phyloP scores from a whole-genome alignment of 2,113 vertebrate genomes.

The Carollia perspicillata region DNA sequence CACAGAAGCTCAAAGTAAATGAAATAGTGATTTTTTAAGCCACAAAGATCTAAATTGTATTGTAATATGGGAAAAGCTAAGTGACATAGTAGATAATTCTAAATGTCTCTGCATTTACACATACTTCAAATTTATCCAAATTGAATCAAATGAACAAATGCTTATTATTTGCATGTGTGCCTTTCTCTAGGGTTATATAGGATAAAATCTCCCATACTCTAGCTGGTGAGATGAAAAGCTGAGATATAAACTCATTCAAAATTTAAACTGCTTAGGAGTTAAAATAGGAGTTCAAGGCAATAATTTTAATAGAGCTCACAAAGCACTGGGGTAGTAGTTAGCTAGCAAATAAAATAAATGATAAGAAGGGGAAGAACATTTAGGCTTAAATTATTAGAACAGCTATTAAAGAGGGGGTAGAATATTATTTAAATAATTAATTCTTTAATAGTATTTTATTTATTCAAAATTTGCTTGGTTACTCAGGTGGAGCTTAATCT shows the following conservation, averaged over 20 bases:
- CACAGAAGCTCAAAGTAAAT: background rate
- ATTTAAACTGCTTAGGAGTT: background rate
- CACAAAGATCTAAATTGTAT: background rate
- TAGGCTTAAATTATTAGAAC: background rate
- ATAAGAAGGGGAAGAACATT: background rate
- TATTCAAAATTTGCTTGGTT: background rate
- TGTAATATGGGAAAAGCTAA: background rate
- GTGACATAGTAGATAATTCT: background rate
- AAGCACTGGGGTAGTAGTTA: background rate
- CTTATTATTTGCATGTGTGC: background rate
- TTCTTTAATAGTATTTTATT: background rate
- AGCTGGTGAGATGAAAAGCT: background rate
- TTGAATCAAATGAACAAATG: background rate
- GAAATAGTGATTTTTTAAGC: background rate
- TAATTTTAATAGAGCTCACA: slow-evolving; percentile 4
- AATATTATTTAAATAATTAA: background rate
- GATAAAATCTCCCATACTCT: background rate
- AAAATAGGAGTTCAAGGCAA: background rate
- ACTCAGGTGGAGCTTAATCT: background rate
- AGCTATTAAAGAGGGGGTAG: background rate
- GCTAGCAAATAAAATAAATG: background rate
- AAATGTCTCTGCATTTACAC: background rate
- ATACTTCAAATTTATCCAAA: background rate
- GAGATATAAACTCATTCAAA: background rate
- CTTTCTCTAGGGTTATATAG: background rate